Conservation (phyloP, 64 coral and sea anemone species). For the Actinia equina region DNA sequence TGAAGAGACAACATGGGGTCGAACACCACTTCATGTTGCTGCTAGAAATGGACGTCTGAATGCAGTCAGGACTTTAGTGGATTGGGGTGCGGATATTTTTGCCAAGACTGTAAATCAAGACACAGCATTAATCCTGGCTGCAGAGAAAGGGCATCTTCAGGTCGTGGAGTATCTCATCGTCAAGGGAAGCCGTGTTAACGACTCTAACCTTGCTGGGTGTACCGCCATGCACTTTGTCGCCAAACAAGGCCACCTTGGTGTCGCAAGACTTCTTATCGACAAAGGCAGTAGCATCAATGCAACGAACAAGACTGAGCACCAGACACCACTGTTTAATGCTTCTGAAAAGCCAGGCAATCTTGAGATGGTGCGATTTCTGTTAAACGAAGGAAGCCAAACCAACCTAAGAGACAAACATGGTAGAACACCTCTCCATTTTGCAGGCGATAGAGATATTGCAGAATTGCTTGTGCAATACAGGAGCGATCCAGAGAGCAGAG, state of each 20-base stretch:
- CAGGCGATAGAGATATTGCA: constrained; percentile 24
- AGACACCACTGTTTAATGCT: constrained; percentile 45
- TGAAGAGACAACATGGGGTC: constrained; percentile 51
- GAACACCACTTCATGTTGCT: constrained; percentile 57
- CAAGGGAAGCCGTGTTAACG: constrained; percentile 25
- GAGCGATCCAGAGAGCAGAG: constrained; percentile 12
- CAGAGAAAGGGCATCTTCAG: constrained; percentile 33
- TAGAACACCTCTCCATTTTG: constrained; percentile 43
- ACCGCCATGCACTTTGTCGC: constrained; percentile 55
- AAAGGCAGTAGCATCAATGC: constrained; percentile 19
- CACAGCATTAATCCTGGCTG: constrained; percentile 44
- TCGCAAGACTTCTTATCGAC: constrained; percentile 30
- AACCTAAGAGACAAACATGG: constrained; percentile 26
- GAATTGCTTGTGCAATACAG: constrained; percentile 36
- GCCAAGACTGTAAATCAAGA: constrained; percentile 37
- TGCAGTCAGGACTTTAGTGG: constrained; percentile 24
- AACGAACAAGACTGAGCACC: not conserved
- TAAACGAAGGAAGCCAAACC: constrained; percentile 17
- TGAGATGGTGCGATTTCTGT: constrained; percentile 28
- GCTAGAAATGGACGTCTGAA: constrained; percentile 22
- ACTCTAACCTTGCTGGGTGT: constrained; percentile 15
- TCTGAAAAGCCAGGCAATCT: constrained; percentile 26
- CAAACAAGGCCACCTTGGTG: constrained; percentile 24
- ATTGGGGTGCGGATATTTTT: constrained; percentile 40
- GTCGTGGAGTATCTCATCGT: constrained; percentile 43